Evolutionary conservation across 2,888 invertebrate genomes (phyloP).

Genomic region (Agrotis clavis): DNA sequence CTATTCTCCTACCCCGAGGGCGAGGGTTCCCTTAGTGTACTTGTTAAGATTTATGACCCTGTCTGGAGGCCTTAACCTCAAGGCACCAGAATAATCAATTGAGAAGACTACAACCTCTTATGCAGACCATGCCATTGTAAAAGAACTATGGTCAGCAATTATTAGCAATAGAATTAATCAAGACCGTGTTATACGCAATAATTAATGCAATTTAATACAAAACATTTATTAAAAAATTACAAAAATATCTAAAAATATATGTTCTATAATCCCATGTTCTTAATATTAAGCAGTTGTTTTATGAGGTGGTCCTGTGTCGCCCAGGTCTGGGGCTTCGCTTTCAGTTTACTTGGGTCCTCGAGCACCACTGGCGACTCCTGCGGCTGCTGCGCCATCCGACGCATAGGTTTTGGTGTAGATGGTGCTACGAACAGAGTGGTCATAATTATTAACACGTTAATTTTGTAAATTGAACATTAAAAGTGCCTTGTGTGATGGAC

Average conservation of each 20-base stretch:
- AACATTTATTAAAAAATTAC: slow-evolving; percentile 58
- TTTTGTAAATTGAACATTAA: not conserved
- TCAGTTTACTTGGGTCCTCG: slow-evolving; percentile 62
- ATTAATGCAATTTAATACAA: slow-evolving; percentile 41
- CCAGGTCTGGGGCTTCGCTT: slow-evolving; percentile 34
- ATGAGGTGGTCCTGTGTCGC: slow-evolving; percentile 73
- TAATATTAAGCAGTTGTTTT: slow-evolving; percentile 76
- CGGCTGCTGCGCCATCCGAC: slow-evolving; percentile 29
- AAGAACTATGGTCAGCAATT: not conserved
- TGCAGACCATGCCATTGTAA: too few species aligned
- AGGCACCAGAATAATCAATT: too few species aligned
- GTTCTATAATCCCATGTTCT: slow-evolving; percentile 70
- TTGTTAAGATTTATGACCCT: too few species aligned
- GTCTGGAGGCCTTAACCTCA: too few species aligned
- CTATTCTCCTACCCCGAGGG: too few species aligned
- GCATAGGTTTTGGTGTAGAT: slow-evolving; percentile 28
- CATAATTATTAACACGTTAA: not conserved
- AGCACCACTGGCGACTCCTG: slow-evolving; percentile 66
- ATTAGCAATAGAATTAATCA: too few species aligned
- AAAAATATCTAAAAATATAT: slow-evolving; percentile 59
- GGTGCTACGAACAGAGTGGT: slow-evolving; percentile 42
- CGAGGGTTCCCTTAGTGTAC: too few species aligned
- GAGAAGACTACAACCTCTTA: too few species aligned
- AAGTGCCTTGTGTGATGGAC: too few species aligned
- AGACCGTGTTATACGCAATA: not conserved